Base-by-base conservation (phyloP, 2,888 invertebrate species). In the Hirtodrosophila alboralis region DNA sequence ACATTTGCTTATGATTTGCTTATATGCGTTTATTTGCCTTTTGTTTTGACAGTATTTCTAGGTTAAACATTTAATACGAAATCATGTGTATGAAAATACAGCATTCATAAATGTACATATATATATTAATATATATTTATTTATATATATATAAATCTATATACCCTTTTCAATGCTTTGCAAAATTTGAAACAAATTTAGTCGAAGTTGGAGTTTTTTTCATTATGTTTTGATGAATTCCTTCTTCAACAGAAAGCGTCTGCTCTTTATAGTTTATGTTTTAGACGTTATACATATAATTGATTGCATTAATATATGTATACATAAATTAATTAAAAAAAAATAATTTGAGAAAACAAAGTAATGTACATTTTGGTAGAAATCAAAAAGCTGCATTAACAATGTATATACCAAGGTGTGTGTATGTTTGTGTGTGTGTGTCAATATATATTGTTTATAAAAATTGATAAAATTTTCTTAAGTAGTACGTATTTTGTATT, bases 31-130 rank as follows among this genome's bases (percentile, higher is more conserved):
- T 65, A 68, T 54, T 68, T 67, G 67, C 63, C 53, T 10, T 52
- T 34, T n/a, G n/a, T n/a, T 34, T 59, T 49, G 62, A 65, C 38
- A 68, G 77, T 74, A 76, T 61, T 70, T 77, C 80, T 80, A 77
- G 77, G 61, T 73, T 77, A 80, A 80, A 76, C 76, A 80, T 75
- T 79, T 73, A 76, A 76, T 77, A 67, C 74, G 77, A 76, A 72
- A 74, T 73, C 76, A 76, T 76, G 70, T 51, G 44, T 77, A 71
- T 77, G 81, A 77, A 80, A 79, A 74, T 80, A 77, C 81, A 68
- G 77, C 70, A 73, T 37, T 62, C 68, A 72, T 62, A 72, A 64
- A 65, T 64, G 57, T 56, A 54, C 23, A 23, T 53, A 65, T 61
- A 59, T 58, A 43, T 45, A 43, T 49, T 30, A 14, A 41, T 45